phyloP scores from a whole-genome alignment of 2,113 vertebrate species.

The Nymphicus hollandicus region DNA sequence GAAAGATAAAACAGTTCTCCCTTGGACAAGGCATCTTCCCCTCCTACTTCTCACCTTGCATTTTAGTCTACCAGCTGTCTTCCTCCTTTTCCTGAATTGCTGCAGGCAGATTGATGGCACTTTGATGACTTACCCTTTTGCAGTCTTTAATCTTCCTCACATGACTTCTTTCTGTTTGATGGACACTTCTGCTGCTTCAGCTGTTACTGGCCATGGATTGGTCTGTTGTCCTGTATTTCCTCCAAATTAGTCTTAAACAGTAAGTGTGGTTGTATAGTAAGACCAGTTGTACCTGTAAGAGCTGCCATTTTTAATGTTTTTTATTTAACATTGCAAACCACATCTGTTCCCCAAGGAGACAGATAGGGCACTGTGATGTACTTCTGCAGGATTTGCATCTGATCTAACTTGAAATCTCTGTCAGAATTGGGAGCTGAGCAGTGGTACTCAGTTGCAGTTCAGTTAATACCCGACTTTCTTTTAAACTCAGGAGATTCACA shows the following conservation, averaged over 20 bases:
- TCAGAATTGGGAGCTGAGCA: neutral
- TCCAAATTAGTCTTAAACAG: neutral
- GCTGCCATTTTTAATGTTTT: neutral
- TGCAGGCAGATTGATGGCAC: too few relatives aligned
- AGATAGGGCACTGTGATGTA: too few relatives aligned
- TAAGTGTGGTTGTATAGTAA: neutral
- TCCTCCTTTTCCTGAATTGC: neutral
- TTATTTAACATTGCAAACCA: neutral
- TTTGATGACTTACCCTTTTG: neutral
- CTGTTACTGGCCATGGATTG: neutral
- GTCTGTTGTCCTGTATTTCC: neutral
- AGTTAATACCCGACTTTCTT: neutral
- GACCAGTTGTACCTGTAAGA: neutral
- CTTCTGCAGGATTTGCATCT: neutral
- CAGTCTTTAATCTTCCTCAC: neutral
- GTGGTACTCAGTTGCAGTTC: neutral
- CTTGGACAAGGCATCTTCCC: fast-evolving
- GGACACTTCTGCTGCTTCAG: neutral
- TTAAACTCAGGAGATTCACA: neutral
- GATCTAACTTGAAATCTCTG: neutral
- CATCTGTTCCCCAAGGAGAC: neutral
- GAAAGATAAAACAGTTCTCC: neutral
- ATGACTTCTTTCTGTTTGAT: neutral
- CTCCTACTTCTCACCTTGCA: neutral
- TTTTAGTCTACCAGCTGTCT: neutral